Base-by-base conservation (phyloP, 1,140 invertebrate species). In the Pectinophora gossypiella region DNA sequence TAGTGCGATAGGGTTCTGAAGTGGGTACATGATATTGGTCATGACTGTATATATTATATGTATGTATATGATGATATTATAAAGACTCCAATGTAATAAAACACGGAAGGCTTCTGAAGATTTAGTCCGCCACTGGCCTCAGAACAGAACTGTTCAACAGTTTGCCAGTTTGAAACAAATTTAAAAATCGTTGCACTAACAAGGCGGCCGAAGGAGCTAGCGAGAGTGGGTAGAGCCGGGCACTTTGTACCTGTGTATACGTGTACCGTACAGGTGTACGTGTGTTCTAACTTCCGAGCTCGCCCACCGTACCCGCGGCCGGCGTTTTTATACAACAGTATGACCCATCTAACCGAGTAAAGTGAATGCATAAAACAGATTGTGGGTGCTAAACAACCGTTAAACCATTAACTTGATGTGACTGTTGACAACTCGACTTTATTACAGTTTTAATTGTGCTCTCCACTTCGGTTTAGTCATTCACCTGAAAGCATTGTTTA, bases 111-210 rank as follows among this genome's bases (percentile, higher is more conserved):
- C n/a, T n/a, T n/a, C n/a, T n/a, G n/a, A n/a, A n/a, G n/a, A n/a
- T n/a, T n/a, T n/a, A n/a, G n/a, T n/a, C n/a, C n/a, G n/a, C n/a
- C n/a, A n/a, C n/a, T n/a, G n/a, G n/a, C n/a, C n/a, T n/a, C n/a
- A n/a, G n/a, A n/a, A n/a, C n/a, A n/a, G n/a, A n/a, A n/a, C n/a
- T n/a, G n/a, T n/a, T n/a, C n/a, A n/a, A 27, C 36, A 3, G 36
- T 40, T 40, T 16, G 36, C 36, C 6, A 18, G 36, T 40, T 40
- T 12, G 16, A 40, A 18, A 40, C 6, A 40, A 40, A 40, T 40
- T 40, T 32, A 15, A 40, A 40, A 40, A 40, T 40, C 16, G 36
- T 18, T 18, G 36, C 36, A 13, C 36, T 40, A 40, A 40, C 36
- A 15, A 40, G 36, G 16, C 16, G 13, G 36, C 36, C 16, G 10